Conservation (phyloP, 2,888 invertebrate genomes). For the Caenorhabditis sinica region DNA sequence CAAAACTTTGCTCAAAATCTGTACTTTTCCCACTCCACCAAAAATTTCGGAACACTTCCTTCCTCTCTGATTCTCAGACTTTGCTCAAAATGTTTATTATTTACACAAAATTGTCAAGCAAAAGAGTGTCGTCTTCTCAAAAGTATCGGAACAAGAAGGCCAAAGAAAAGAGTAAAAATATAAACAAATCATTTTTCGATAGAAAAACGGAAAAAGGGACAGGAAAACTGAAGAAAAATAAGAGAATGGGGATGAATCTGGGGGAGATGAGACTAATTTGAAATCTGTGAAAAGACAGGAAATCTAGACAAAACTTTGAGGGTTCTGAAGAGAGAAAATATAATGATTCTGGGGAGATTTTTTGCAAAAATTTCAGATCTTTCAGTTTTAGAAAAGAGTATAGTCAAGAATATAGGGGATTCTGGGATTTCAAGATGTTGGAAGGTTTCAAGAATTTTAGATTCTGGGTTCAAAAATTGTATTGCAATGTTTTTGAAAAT, state of each 20-base stretch:
- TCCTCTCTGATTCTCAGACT: neutral
- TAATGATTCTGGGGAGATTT: constrained; percentile 10
- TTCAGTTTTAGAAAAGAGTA: neutral
- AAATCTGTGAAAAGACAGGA: neutral
- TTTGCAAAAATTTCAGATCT: neutral
- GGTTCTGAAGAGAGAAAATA: neutral
- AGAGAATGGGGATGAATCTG: neutral
- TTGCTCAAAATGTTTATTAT: constrained; percentile 34
- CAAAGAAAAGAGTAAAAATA: neutral
- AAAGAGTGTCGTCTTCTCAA: neutral
- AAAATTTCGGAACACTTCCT: constrained; percentile 8
- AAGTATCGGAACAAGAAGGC: constrained; percentile 15
- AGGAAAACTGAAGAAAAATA: neutral
- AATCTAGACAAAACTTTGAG: too few relatives aligned
- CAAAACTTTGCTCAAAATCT: too few relatives aligned
- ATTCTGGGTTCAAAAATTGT: too few relatives aligned
- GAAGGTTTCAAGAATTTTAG: neutral
- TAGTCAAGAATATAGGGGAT: neutral
- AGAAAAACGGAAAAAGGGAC: neutral
- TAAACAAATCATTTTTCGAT: constrained; percentile 9
- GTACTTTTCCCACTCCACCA: neutral
- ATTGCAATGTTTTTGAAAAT: too few relatives aligned
- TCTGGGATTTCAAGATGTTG: neutral
- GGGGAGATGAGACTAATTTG: constrained; percentile 38
- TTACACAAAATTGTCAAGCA: constrained; percentile 2